Evolutionary conservation across 2,888 invertebrate genomes (phyloP).

Genomic region (Microctonus aethiopoides): DNA sequence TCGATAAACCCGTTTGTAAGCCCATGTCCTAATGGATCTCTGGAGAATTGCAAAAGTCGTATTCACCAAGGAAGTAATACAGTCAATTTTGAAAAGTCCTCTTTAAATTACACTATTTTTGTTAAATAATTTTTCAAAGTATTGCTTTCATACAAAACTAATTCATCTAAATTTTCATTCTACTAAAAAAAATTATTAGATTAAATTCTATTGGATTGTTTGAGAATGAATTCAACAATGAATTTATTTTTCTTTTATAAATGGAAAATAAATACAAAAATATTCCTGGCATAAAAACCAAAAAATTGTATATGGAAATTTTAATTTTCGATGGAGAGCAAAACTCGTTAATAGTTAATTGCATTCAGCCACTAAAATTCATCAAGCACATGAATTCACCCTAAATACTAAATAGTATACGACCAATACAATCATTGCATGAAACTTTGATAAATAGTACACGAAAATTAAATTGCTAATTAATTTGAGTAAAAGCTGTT

Average conservation of each 20-base stretch:
- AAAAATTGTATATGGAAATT: not conserved
- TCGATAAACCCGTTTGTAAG: slow-evolving; percentile 17
- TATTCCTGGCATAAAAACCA: not conserved
- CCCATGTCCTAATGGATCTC: slow-evolving; percentile 6
- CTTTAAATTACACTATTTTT: not conserved
- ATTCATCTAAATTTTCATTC: no score
- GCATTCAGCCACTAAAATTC: no score
- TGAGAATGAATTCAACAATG: no score
- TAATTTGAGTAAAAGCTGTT: no score
- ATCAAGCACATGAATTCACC: no score
- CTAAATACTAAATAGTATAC: no score
- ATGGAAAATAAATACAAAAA: not conserved
- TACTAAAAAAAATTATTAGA: no score
- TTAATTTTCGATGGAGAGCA: not conserved
- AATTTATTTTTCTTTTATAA: no score
- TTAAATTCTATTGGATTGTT: no score
- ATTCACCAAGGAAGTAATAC: not conserved
- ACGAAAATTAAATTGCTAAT: no score
- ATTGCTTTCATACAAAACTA: not conserved
- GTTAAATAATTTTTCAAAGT: not conserved
- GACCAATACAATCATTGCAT: no score
- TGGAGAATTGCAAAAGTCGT: not conserved
- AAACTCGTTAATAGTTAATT: not conserved
- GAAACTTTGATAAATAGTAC: no score
- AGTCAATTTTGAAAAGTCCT: not conserved